These are phyloP conservation scores for Leptarthrus brevirostris DNA, from an alignment of 2,888 invertebrate species.

Conservation along the genomic window DNA sequence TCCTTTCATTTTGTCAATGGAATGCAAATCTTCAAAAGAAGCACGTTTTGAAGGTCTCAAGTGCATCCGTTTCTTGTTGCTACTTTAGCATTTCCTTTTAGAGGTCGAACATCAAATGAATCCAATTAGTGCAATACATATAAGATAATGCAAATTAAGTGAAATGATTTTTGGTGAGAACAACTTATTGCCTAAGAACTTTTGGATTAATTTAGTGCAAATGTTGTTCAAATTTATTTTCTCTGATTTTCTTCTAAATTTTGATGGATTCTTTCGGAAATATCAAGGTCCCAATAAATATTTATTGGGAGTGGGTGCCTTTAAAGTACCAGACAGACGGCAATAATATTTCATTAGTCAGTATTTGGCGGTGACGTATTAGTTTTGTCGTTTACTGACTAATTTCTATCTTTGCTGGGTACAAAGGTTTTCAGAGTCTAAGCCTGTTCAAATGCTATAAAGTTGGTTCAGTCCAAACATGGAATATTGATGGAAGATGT, in stretches of 20 bases:
- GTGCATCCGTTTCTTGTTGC: constrained; percentile 3
- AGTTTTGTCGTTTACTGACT: too few relatives aligned
- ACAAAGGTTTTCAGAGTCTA: too few relatives aligned
- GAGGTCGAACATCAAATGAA: background rate
- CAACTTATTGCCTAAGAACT: constrained; percentile 4
- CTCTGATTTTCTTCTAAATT: constrained; percentile 8
- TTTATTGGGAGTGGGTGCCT: constrained; percentile 9
- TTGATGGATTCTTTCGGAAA: constrained; percentile 15
- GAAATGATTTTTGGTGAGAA: constrained; percentile 13
- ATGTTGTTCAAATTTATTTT: background rate
- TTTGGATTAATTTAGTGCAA: background rate
- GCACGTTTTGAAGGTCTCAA: background rate
- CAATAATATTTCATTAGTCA: too few relatives aligned
- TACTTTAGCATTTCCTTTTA: background rate
- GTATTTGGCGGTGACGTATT: too few relatives aligned
- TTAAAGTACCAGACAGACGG: too few relatives aligned
- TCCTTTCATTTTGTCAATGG: constrained; percentile 17
- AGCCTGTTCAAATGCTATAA: too few relatives aligned
- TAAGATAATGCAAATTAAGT: constrained; percentile 13
- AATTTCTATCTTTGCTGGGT: too few relatives aligned
- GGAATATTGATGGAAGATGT: too few relatives aligned
- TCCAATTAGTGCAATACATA: background rate
- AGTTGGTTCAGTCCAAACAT: too few relatives aligned
- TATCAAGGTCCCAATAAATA: constrained; percentile 36
- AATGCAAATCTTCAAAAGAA: constrained; percentile 7